phyloP scores from a whole-genome alignment of 23 tunicate genomes.

The Clavelina lepadiformis region DNA sequence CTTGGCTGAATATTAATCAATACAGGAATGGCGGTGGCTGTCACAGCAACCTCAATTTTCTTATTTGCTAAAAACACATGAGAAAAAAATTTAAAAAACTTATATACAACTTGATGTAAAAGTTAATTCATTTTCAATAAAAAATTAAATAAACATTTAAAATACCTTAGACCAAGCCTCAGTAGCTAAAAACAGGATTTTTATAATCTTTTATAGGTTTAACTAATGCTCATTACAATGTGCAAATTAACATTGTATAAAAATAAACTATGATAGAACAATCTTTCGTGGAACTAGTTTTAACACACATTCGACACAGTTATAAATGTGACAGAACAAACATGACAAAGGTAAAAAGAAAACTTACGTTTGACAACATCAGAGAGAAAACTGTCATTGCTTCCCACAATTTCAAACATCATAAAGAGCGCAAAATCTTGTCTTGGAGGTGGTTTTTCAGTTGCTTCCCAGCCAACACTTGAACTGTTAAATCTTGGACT shows the following conservation, averaged over 20 bases:
- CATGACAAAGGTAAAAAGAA: too few species aligned
- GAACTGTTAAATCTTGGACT: constrained; percentile 90
- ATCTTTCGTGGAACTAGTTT: too few species aligned
- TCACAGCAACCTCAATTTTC: constrained; percentile 75
- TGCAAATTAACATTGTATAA: too few species aligned
- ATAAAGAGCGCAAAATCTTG: constrained; percentile 91
- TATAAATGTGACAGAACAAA: too few species aligned
- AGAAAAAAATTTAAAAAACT: too few species aligned
- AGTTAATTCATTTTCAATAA: too few species aligned
- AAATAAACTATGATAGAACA: too few species aligned
- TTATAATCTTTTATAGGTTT: too few species aligned
- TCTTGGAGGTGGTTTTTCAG: constrained; percentile 85
- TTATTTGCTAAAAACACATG: constrained; percentile 49
- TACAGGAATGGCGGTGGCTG: constrained; percentile 94
- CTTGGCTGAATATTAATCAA: constrained; percentile 76
- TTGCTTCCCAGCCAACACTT: constrained; percentile 82
- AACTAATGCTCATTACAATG: too few species aligned
- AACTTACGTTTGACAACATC: constrained; percentile 26
- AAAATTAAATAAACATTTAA: neutral
- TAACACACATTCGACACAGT: too few species aligned
- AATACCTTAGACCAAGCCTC: neutral
- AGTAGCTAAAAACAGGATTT: too few species aligned
- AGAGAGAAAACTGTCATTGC: constrained; percentile 70
- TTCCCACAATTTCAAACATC: constrained; percentile 83
- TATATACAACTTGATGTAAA: too few species aligned